Evolutionary conservation across 1,140 invertebrate species (phyloP).

Genomic region (Stegodyphus dumicola): DNA sequence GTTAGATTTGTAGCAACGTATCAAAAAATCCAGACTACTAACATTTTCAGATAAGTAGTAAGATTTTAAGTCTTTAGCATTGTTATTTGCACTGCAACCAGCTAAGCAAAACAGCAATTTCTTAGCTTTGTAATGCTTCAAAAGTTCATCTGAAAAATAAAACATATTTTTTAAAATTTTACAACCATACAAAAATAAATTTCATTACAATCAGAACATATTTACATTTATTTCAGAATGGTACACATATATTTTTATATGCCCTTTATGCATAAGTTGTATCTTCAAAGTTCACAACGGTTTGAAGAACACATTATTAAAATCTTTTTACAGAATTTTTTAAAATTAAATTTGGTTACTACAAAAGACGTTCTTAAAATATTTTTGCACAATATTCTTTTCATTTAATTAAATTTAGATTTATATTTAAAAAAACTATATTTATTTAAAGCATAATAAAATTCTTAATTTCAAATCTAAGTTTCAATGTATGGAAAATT

Average conservation of each 20-base stretch:
- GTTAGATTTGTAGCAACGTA: no score
- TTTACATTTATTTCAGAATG: background rate
- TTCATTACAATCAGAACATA: background rate
- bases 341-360: no score
- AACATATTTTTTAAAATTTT: no score
- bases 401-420: no score
- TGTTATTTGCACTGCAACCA: slow-evolving; percentile 22
- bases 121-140: slow-evolving; percentile 12
- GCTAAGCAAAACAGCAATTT: slow-evolving; percentile 27
- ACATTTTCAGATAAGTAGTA: slow-evolving; percentile 26
- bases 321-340: no score
- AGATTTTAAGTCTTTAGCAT: background rate
- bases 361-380: no score
- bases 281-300: background rate
- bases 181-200: background rate
- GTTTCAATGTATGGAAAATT: no score
- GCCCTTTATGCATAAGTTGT: background rate
- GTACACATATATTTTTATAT: background rate
- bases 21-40: background rate
- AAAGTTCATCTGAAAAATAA: slow-evolving; percentile 7
- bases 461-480: no score
- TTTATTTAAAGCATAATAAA: no score
- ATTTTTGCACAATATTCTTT: no score
- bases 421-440: no score
- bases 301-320: background rate